Evolutionary conservation across 2,113 vertebrate species (phyloP).

Genomic region (Hoplias malabaricus): DNA sequence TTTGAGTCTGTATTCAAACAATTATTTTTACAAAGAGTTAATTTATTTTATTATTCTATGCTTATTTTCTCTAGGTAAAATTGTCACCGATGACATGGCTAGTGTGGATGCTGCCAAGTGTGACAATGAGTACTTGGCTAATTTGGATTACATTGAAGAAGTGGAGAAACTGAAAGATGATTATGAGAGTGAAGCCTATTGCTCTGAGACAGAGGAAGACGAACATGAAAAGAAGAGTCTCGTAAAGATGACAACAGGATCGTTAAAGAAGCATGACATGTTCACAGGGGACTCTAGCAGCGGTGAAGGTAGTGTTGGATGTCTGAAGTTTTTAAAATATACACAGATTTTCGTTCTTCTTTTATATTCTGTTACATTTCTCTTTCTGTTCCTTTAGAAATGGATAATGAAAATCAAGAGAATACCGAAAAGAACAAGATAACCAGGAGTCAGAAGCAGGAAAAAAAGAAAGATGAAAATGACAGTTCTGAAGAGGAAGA

Average conservation of each 20-base stretch:
- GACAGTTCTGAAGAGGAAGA: no score
- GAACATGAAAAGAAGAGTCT: conserved; percentile 25
- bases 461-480: conserved; percentile 44
- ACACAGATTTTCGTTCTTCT: neutral
- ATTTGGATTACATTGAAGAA: conserved; percentile 86
- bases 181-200: conserved; percentile 82
- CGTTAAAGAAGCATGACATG: conserved; percentile 8
- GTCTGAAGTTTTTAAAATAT: neutral
- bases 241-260: conserved; percentile 42
- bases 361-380: neutral
- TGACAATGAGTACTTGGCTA: conserved; percentile 84
- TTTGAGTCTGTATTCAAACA: no score
- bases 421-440: neutral
- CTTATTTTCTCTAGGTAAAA: conserved; percentile 71
- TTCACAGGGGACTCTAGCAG: conserved; percentile 28
- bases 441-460: conserved; percentile 2
- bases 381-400: conserved; percentile 1
- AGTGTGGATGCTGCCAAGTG: conserved; percentile 81
- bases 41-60: no score
- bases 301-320: conserved; percentile 32
- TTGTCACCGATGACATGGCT: conserved; percentile 81
- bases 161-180: conserved; percentile 88
- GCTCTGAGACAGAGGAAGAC: conserved; percentile 69
- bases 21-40: no score
- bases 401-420: conserved; percentile 4